Evolutionary conservation across 1,140 invertebrate genomes (phyloP).

Genomic region (Drosophila eugracilis): DNA sequence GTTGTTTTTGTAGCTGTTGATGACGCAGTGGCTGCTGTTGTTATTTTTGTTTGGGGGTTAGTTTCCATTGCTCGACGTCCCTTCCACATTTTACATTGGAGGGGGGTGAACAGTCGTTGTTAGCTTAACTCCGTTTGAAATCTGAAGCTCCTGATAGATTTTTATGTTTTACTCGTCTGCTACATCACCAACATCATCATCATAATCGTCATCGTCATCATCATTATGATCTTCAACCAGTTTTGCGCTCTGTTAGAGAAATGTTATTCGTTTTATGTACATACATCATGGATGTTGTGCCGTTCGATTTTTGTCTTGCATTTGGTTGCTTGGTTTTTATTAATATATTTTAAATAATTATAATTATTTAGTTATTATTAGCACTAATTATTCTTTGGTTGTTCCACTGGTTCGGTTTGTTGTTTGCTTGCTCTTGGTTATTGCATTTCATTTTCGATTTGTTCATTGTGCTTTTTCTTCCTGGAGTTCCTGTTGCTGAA

Average conservation of each 20-base stretch:
- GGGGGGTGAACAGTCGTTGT: constrained; percentile 78
- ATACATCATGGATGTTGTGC: constrained; percentile 32
- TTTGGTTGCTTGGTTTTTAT: constrained; percentile 64
- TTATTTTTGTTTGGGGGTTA: constrained; percentile 43
- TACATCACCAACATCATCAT: constrained; percentile 69
- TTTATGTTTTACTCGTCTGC: constrained; percentile 6
- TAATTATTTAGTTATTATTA: constrained; percentile 79
- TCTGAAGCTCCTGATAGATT: constrained; percentile 21
- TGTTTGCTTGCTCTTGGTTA: constrained; percentile 68
- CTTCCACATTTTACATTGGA: constrained; percentile 70
- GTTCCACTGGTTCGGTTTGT: constrained; percentile 83
- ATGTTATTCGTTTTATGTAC: constrained; percentile 48
- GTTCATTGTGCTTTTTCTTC: constrained; percentile 79
- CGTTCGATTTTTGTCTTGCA: constrained; percentile 53
- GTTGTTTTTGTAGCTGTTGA: constrained; percentile 22
- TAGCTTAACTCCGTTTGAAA: constrained; percentile 44
- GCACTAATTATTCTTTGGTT: constrained; percentile 85
- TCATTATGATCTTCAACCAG: constrained; percentile 40
- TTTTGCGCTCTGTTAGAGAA: constrained; percentile 47
- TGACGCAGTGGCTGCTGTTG: constrained; percentile 32
- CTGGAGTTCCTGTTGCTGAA: constrained; percentile 60
- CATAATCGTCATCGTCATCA: constrained; percentile 18
- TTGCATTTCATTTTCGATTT: constrained; percentile 52
- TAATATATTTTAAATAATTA: constrained; percentile 76
- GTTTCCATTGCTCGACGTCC: constrained; percentile 78